Conservation (phyloP, 2,113 vertebrate genomes). For the Rhinolophus ferrumequinum region DNA sequence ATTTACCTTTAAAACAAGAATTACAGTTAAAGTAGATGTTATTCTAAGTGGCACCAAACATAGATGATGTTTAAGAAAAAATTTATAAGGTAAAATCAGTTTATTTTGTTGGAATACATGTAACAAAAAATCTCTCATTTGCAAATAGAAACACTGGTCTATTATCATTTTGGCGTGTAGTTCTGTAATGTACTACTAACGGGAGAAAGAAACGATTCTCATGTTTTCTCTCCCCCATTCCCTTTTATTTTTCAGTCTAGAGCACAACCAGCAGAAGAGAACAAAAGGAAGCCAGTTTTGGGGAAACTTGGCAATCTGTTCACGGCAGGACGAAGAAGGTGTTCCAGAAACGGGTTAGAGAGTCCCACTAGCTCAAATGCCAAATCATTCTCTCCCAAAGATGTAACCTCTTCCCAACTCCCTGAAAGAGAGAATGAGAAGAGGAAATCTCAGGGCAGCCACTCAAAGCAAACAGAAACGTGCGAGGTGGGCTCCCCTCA, state of each 20-base stretch:
- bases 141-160: background rate
- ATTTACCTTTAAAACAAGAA: background rate
- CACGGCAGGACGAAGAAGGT: slow-evolving; percentile 84
- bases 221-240: slow-evolving; percentile 32
- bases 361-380: slow-evolving; percentile 56
- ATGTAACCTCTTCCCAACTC: slow-evolving; percentile 5
- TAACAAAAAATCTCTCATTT: background rate
- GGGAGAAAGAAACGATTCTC: background rate
- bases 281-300: slow-evolving; percentile 87
- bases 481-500: background rate
- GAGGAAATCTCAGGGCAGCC: background rate
- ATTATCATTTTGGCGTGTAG: background rate
- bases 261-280: slow-evolving; percentile 85
- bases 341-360: slow-evolving; percentile 80
- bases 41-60: background rate
- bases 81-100: background rate
- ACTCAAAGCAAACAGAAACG: background rate
- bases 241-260: slow-evolving; percentile 84
- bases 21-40: background rate
- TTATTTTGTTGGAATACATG: slow-evolving; percentile 31
- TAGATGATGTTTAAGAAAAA: background rate
- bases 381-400: slow-evolving; percentile 68
- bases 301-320: slow-evolving; percentile 88
- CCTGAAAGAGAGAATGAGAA: background rate
- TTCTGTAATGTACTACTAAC: background rate